phyloP scores from a whole-genome alignment of 1,140 invertebrate species.

The Sycobia sp. region DNA sequence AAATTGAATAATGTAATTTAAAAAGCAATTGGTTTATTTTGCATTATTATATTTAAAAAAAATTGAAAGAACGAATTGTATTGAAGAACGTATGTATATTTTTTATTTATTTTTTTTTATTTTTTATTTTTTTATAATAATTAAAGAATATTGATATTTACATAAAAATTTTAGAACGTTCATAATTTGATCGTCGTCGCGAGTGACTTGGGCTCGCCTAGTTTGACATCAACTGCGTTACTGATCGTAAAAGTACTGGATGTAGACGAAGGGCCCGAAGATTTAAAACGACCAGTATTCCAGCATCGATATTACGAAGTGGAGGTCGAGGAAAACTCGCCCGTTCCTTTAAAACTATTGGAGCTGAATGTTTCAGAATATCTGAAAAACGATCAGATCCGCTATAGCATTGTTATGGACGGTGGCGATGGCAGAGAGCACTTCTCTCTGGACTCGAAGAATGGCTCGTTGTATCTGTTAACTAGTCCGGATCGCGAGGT shows the following conservation, averaged over 20 bases:
- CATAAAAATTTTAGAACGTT: conserved; percentile 50
- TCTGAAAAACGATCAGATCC: conserved; percentile 63
- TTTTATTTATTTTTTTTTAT: too few species aligned
- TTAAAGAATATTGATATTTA: neutral
- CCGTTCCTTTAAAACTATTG: conserved; percentile 71
- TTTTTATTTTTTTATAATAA: neutral
- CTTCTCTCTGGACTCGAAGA: conserved; percentile 74
- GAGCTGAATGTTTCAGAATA: conserved; percentile 71
- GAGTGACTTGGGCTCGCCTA: conserved; percentile 82
- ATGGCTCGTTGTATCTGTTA: conserved; percentile 73
- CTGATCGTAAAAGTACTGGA: conserved; percentile 72
- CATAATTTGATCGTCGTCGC: conserved; percentile 82
- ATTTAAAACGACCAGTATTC: conserved; percentile 67
- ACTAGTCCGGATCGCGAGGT: conserved; percentile 73
- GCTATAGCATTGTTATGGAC: conserved; percentile 67
- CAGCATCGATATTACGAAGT: conserved; percentile 78
- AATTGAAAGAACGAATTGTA: too few species aligned
- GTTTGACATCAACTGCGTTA: conserved; percentile 77
- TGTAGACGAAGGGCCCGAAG: conserved; percentile 59
- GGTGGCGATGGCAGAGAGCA: conserved; percentile 63
- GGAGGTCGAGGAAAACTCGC: conserved; percentile 76
- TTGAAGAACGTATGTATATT: too few species aligned
- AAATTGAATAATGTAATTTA: neutral
- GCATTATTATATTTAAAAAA: too few species aligned
- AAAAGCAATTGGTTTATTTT: too few species aligned